Conservation (phyloP, 2,113 vertebrate species). For the Sterna hirundo region DNA sequence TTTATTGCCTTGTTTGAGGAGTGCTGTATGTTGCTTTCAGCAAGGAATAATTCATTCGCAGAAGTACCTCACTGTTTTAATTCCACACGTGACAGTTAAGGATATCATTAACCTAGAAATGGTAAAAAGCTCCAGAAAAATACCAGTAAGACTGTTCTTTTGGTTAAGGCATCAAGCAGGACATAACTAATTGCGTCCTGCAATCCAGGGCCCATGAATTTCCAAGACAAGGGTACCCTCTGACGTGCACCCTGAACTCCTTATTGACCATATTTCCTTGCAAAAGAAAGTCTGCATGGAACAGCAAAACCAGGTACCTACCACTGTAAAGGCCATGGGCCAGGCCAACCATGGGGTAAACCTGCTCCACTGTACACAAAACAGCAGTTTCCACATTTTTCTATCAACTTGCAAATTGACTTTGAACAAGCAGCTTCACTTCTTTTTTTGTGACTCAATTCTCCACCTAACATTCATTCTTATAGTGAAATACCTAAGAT, state of each 20-base stretch:
- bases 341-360: accelerated
- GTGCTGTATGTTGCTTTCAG: neutral
- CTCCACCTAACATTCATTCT: neutral
- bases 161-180: neutral
- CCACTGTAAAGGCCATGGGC: neutral
- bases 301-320: neutral
- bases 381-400: neutral
- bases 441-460: neutral
- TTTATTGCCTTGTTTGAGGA: slow-evolving; percentile 2
- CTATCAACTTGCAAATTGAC: neutral
- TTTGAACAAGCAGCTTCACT: neutral
- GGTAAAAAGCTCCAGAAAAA: neutral
- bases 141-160: neutral
- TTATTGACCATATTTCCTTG: neutral
- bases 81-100: neutral
- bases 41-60: neutral
- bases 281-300: neutral
- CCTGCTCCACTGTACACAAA: neutral
- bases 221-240: neutral
- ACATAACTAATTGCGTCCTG: neutral
- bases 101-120: neutral
- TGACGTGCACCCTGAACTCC: neutral
- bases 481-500: neutral
- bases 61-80: neutral
- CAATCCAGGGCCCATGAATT: neutral